Base-by-base conservation (phyloP, 2,113 vertebrate species). In the Vombatus ursinus region DNA sequence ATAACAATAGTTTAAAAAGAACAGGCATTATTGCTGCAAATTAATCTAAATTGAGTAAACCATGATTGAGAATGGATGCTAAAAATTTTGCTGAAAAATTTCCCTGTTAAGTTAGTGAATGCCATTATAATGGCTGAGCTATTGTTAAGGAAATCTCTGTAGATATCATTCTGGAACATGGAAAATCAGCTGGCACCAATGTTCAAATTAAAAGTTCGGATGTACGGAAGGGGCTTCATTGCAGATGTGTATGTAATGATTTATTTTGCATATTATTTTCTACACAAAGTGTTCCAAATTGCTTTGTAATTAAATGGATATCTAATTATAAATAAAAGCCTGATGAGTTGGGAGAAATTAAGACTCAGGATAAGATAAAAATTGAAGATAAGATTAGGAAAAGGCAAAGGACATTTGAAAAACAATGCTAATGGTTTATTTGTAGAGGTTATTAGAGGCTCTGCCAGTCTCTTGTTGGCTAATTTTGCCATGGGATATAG, bases 231-330 rank as follows among this genome's bases (percentile, higher is more conserved):
- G 51, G 37, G 47, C 37, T 90, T 93, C 47, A 44, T 3, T 53
- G 23, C 2, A 91, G 91, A 89, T 50, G n/a, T 92, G 23, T 53
- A 48, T 61, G 4, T 26, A 92, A 89, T 91, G 28, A 90, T 54
- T 90, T 61, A 53, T 91, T 95, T 77, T 91, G 24, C 26, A 48
- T 84, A 57, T 94, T 48, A 91, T 49, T 14, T 51, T 50, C 54
- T 95, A 84, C 47, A 68, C 89, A 95, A 92, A 95, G 50, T 94
- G 10, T 91, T 90, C 93, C 92, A 90, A 95, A 52, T 92, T 68
- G 51, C 57, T 31, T 91, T 90, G 90, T 61, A 96, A 90, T 90
- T 92, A 90, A 91, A 54, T 51, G 24, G 50, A 48, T 14, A 77
- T 95, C 91, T 92, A 94, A 90, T 94, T 94, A 94, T 9, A 94